These are phyloP conservation scores for Conomelus anceps DNA, from an alignment of 2,888 invertebrate species.

Conservation along the genomic window DNA sequence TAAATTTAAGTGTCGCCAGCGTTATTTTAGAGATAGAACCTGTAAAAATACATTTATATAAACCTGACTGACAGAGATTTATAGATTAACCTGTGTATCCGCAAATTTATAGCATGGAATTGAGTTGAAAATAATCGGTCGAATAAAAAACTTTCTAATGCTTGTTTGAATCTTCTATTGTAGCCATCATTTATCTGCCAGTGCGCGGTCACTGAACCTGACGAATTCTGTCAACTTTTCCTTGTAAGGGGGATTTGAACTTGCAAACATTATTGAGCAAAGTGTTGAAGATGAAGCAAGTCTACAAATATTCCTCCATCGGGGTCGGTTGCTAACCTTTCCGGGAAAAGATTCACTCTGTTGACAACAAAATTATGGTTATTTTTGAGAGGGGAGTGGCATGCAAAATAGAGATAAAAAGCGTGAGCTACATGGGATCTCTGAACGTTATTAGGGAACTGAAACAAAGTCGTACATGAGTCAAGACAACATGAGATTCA, in stretches of 20 bases:
- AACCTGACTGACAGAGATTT: background rate
- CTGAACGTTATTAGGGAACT: too few relatives aligned
- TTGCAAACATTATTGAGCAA: background rate
- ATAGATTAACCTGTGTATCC: background rate
- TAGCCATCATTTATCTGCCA: background rate
- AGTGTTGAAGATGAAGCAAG: too few relatives aligned
- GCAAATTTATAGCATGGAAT: background rate
- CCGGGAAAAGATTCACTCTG: background rate
- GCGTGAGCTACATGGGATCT: too few relatives aligned
- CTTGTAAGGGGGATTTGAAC: background rate
- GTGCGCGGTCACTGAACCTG: background rate
- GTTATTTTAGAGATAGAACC: too few relatives aligned
- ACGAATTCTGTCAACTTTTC: background rate
- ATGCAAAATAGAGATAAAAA: background rate
- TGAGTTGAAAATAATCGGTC: background rate
- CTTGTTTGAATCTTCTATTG: background rate
- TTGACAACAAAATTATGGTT: background rate
- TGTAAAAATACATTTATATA: too few relatives aligned
- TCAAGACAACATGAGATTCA: too few relatives aligned
- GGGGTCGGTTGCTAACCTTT: too few relatives aligned
- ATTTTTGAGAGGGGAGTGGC: background rate
- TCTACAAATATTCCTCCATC: too few relatives aligned
- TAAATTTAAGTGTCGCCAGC: too few relatives aligned
- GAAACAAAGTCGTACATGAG: too few relatives aligned
- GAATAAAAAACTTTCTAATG: background rate